A percentile compares a stretch with the other conserved stretches of the same genome.
Evolutionary conservation across 2,113 vertebrate genomes (phyloP).

Genomic region (Notarius quadriscutis): DNA sequence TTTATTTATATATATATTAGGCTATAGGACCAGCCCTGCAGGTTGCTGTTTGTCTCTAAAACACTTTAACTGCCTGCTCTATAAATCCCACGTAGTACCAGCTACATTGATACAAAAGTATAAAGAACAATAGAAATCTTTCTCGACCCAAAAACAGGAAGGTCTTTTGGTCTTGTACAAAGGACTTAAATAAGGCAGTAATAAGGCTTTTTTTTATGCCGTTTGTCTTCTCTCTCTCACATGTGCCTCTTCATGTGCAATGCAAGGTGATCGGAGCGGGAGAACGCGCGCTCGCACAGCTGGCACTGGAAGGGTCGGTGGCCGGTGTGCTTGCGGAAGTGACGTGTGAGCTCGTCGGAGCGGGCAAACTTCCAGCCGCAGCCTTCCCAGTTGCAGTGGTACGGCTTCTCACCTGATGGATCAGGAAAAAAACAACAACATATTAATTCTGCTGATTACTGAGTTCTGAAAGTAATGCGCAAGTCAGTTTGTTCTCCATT

Average conservation of each 20-base stretch:
- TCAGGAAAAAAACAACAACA: background rate
- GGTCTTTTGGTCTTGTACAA: slow-evolving; percentile 65
- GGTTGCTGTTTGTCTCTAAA: slow-evolving; percentile 66
- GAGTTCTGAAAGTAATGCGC: background rate
- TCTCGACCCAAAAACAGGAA: slow-evolving; percentile 49
- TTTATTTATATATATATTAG: slow-evolving; percentile 5
- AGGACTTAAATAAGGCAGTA: slow-evolving; percentile 70
- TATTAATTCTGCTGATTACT: background rate
- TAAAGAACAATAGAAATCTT: slow-evolving; percentile 66
- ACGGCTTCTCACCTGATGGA: slow-evolving; percentile 91
- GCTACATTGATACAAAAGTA: slow-evolving; percentile 79
- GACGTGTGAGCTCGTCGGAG: slow-evolving; percentile 93
- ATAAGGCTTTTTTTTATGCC: slow-evolving; percentile 38
- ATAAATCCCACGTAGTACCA: slow-evolving; percentile 84
- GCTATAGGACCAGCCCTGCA: slow-evolving; percentile 71
- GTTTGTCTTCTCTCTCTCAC: slow-evolving; percentile 64
- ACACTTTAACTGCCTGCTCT: slow-evolving; percentile 54
- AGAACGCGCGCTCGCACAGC: slow-evolving; percentile 95
- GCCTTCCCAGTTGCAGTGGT: slow-evolving; percentile 98
- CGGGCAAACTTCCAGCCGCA: slow-evolving; percentile 98
- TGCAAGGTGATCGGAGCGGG: slow-evolving; percentile 93
- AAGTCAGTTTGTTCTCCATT: no score
- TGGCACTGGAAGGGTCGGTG: slow-evolving; percentile 98
- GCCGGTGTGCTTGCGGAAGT: slow-evolving; percentile 97
- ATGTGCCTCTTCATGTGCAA: slow-evolving; percentile 98